Percentiles rank a stretch among this genome's conserved stretches.
Conservation (phyloP, 2,888 invertebrate species). For the Lepeophtheirus nordmannii region DNA sequence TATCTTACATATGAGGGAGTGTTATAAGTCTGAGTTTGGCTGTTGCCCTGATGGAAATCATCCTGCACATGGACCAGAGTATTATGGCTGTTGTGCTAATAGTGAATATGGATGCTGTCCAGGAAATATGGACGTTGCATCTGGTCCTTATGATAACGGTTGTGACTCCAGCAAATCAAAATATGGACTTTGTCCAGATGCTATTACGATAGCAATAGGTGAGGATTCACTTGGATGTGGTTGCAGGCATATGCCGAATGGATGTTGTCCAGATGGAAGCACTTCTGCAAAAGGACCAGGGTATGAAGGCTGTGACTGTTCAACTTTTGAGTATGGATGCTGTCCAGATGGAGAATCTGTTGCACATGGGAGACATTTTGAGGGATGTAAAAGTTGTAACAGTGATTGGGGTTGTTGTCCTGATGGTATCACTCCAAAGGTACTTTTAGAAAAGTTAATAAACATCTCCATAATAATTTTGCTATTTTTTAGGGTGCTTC, state of each 20-base stretch:
- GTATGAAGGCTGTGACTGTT: conserved; percentile 40
- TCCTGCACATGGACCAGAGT: not conserved
- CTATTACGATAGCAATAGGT: conserved; percentile 59
- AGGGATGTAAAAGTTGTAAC: conserved; percentile 48
- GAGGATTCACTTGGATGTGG: conserved; percentile 55
- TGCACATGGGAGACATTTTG: conserved; percentile 34
- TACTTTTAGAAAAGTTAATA: not conserved
- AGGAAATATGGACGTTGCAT: conserved; percentile 60
- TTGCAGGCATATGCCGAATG: conserved; percentile 50
- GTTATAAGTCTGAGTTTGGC: too few species aligned
- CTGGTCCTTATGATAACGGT: conserved; percentile 52
- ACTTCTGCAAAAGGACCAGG: conserved; percentile 27
- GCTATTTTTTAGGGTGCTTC: not conserved
- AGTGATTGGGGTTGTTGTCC: conserved; percentile 81
- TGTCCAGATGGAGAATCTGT: conserved; percentile 57
- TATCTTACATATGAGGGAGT: too few species aligned
- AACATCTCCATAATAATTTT: not conserved
- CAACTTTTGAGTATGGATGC: conserved; percentile 75
- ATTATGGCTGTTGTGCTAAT: conserved; percentile 28
- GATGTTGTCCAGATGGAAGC: conserved; percentile 22
- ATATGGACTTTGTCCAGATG: conserved; percentile 75
- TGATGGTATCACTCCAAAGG: conserved; percentile 52
- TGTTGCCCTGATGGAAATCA: not conserved
- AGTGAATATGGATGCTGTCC: conserved; percentile 45
- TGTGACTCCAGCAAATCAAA: conserved; percentile 57